These are phyloP conservation scores for Galaxea fascicularis DNA, from an alignment of 92 coral and sea anemone genomes.

Conservation along the genomic window DNA sequence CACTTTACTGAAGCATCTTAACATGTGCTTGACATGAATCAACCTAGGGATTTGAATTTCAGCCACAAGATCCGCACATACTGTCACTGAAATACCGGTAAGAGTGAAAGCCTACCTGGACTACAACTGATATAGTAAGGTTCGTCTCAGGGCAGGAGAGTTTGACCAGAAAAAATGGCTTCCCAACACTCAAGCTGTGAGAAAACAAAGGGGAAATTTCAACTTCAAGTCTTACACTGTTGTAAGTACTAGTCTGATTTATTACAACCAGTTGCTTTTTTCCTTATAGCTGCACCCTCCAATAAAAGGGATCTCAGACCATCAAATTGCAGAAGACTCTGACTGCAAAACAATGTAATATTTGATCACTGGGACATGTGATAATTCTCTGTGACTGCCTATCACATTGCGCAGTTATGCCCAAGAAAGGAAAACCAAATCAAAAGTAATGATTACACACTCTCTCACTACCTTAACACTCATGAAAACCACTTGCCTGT, in stretches of 20 bases:
- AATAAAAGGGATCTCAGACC: too few species aligned
- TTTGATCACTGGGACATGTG: too few species aligned
- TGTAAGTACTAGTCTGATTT: too few species aligned
- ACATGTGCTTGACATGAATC: too few species aligned
- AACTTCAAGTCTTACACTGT: background rate
- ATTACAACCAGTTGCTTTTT: too few species aligned
- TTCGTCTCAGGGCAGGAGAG: slow-evolving; percentile 59
- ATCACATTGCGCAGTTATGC: background rate
- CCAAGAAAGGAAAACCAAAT: background rate
- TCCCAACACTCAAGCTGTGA: slow-evolving; percentile 61
- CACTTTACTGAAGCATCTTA: too few species aligned
- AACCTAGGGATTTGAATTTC: too few species aligned
- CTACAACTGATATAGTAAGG: slow-evolving; percentile 60
- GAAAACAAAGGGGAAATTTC: background rate
- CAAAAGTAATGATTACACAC: too few species aligned
- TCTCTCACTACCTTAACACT: background rate
- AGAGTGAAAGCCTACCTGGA: slow-evolving; percentile 57
- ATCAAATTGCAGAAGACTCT: background rate
- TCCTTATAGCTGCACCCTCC: too few species aligned
- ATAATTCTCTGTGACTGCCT: background rate
- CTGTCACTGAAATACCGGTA: too few species aligned
- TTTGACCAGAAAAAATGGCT: slow-evolving; percentile 84
- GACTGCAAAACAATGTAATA: background rate
- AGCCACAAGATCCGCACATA: too few species aligned
- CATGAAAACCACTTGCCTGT: slow-evolving; percentile 59